Evolutionary conservation across 2,888 invertebrate genomes (phyloP).

Genomic region (Cryptocheilus praepositus): DNA sequence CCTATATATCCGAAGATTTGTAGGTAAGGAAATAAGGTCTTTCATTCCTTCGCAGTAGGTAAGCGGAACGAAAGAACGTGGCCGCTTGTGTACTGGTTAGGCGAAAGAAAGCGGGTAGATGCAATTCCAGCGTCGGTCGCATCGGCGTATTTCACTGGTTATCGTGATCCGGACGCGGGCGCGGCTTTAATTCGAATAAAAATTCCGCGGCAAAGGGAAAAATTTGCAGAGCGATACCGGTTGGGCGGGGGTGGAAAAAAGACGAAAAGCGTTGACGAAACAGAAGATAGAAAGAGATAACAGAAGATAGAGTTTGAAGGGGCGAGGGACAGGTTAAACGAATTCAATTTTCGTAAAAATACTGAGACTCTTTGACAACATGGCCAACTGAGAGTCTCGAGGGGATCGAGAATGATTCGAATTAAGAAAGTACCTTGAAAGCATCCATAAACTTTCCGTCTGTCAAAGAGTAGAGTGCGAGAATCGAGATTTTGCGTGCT

Average conservation of each 20-base stretch:
- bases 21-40: not conserved
- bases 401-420: not conserved
- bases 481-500: no score
- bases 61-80: not conserved
- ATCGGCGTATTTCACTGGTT: conserved; percentile 41
- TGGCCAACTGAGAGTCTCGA: not conserved
- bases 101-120: not conserved
- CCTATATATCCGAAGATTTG: not conserved
- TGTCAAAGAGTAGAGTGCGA: no score
- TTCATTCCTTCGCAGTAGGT: not conserved
- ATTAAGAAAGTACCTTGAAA: conserved; percentile 17
- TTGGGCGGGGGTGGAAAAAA: not conserved
- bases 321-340: conserved; percentile 18
- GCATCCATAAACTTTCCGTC: not conserved
- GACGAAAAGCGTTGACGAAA: conserved; percentile 1
- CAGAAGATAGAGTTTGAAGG: conserved; percentile 9
- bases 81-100: not conserved
- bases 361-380: conserved; percentile 12
- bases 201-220: conserved; percentile 25
- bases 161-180: conserved; percentile 35
- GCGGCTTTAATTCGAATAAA: conserved; percentile 51
- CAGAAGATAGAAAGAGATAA: conserved; percentile 1
- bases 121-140: conserved; percentile 12
- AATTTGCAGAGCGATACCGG: not conserved
- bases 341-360: conserved; percentile 38